Evolutionary conservation across 1,140 invertebrate species (phyloP).

Genomic region (Apolygus lucorum): DNA sequence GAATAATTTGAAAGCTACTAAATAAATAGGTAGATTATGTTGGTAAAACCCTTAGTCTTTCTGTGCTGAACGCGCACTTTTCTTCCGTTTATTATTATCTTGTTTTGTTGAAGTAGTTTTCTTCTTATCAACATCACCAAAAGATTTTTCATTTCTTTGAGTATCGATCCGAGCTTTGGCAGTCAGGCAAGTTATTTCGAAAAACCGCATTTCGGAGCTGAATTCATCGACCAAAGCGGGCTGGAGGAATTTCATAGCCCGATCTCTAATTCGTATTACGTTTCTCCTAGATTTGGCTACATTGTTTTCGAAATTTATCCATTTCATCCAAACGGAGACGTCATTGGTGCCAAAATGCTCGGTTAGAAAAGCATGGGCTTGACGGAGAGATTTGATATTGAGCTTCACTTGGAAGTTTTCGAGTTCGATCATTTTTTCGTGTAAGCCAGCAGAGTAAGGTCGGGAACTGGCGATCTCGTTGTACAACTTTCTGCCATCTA

Average conservation of each 20-base stretch:
- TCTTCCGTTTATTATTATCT: too few species aligned
- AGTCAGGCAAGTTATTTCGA: not conserved
- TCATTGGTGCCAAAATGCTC: slow-evolving; percentile 6
- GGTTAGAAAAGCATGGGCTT: not conserved
- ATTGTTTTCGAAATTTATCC: not conserved
- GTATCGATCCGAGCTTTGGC: too few species aligned
- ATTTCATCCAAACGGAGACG: not conserved
- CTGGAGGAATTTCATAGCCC: not conserved
- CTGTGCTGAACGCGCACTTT: too few species aligned
- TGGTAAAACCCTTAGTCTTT: too few species aligned
- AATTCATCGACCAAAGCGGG: not conserved
- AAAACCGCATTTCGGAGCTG: not conserved
- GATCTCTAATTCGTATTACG: not conserved
- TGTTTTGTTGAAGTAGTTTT: too few species aligned
- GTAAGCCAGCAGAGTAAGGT: not conserved
- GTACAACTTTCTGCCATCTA: not conserved
- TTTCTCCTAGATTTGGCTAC: not conserved
- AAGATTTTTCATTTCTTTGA: too few species aligned
- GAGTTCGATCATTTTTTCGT: slow-evolving; percentile 15
- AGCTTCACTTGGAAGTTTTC: slow-evolving; percentile 7
- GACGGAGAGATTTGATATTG: not conserved
- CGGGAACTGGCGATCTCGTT: not conserved
- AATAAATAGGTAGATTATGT: too few species aligned
- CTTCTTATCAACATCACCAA: too few species aligned
- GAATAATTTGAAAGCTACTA: too few species aligned